These are phyloP conservation scores for Aphelinus certus DNA, from an alignment of 1,140 invertebrate species.

Conservation along the genomic window DNA sequence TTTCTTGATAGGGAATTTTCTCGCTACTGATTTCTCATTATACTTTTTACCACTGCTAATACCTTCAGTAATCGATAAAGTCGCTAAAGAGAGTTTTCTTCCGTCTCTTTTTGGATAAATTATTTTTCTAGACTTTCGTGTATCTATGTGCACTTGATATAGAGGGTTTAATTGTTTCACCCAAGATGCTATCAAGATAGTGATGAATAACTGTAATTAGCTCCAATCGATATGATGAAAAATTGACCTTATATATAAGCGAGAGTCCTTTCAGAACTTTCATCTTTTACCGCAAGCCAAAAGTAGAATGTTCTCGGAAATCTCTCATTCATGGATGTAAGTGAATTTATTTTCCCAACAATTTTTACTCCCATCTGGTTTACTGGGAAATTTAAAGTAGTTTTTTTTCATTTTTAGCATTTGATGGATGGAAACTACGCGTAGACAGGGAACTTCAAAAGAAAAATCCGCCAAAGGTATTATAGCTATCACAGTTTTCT, in stretches of 20 bases:
- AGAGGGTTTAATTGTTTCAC: conserved; percentile 5
- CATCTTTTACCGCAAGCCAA: no score
- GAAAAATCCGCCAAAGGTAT: conserved; percentile 11
- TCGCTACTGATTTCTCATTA: conserved; percentile 16
- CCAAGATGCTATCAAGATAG: no score
- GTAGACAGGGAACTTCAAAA: conserved; percentile 19
- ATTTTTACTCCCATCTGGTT: no score
- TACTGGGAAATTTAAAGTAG: no score
- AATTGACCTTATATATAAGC: conserved; percentile 3
- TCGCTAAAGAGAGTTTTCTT: background rate
- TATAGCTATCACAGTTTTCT: background rate
- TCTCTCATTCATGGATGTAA: no score
- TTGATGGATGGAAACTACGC: no score
- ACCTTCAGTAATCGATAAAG: background rate
- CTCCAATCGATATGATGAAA: no score
- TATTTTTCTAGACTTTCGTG: background rate
- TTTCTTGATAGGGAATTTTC: conserved; percentile 10
- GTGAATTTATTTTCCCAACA: no score
- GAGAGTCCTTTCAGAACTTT: background rate
- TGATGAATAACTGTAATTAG: no score
- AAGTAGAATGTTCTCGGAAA: no score
- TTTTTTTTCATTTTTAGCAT: no score
- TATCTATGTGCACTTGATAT: background rate
- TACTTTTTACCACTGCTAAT: conserved; percentile 5
- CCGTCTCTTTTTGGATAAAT: background rate